phyloP scores from a whole-genome alignment of 2,888 invertebrate species.

The Lamproptera curius region DNA sequence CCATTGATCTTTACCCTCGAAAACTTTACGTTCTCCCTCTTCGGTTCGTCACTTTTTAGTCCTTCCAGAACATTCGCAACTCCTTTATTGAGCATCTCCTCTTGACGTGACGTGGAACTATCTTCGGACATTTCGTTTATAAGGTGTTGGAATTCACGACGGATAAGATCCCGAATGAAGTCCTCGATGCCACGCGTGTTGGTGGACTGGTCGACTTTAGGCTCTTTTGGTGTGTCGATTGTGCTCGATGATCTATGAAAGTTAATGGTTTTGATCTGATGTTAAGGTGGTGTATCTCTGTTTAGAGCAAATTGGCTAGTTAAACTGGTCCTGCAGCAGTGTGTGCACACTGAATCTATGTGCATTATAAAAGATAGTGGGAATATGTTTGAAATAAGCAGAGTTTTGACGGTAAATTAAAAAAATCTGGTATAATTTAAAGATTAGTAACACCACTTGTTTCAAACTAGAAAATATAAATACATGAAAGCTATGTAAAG shows the following conservation, averaged over 20 bases:
- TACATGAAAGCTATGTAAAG: too few relatives aligned
- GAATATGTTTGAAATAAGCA: too few relatives aligned
- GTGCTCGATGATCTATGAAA: conserved; percentile 28
- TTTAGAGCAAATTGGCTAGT: too few relatives aligned
- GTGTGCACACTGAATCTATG: too few relatives aligned
- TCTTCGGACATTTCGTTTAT: conserved; percentile 54
- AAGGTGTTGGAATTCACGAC: conserved; percentile 59
- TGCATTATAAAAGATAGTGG: too few relatives aligned
- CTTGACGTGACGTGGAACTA: conserved; percentile 33
- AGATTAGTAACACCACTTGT: too few relatives aligned
- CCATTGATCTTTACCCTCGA: conserved; percentile 67
- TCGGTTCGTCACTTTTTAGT: conserved; percentile 40
- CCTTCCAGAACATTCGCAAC: conserved; percentile 57
- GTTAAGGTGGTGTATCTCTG: too few relatives aligned
- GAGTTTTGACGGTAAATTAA: too few relatives aligned
- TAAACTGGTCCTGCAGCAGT: too few relatives aligned
- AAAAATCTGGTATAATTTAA: too few relatives aligned
- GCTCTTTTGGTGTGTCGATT: conserved; percentile 30
- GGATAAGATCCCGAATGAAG: conserved; percentile 60
- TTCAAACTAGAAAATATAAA: too few relatives aligned
- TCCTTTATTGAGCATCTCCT: conserved; percentile 54
- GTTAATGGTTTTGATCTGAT: too few relatives aligned
- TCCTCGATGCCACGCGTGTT: conserved; percentile 66
- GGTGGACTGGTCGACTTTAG: conserved; percentile 56
- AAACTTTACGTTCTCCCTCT: conserved; percentile 38